Conservation (phyloP, 2,888 invertebrate species). For the Schizaphis graminum region DNA sequence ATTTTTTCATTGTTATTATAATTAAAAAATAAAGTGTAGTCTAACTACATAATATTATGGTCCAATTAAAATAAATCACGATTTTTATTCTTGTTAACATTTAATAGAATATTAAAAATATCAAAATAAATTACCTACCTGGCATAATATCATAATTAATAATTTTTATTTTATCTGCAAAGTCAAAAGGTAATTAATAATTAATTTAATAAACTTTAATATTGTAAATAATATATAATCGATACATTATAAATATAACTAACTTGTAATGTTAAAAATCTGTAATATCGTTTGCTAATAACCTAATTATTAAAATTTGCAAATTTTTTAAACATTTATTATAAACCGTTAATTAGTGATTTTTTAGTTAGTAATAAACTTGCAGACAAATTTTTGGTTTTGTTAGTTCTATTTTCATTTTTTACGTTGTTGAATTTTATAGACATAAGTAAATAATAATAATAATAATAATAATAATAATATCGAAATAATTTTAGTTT, state of each 20-base stretch:
- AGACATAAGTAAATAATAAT: too few species aligned
- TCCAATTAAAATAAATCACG: slow-evolving; percentile 33
- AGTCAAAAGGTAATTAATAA: background rate
- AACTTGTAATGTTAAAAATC: too few species aligned
- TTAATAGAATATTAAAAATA: background rate
- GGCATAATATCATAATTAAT: background rate
- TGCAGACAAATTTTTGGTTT: background rate
- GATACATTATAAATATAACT: too few species aligned
- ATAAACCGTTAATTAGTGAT: background rate
- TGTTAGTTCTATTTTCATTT: background rate
- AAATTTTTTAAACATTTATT: background rate
- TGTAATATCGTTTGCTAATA: too few species aligned
- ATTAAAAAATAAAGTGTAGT: background rate
- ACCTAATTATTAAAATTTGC: too few species aligned
- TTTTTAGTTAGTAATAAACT: background rate
- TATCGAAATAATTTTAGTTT: background rate
- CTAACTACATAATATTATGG: background rate
- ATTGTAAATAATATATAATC: too few species aligned
- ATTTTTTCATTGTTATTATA: background rate
- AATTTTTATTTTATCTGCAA: background rate
- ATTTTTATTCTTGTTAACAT: background rate
- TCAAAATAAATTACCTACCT: background rate
- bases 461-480: too few species aligned
- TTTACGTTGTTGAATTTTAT: background rate
- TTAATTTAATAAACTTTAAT: too few species aligned